Evolutionary conservation across 2,888 invertebrate species (phyloP).

Genomic region (Lithophane ornitopus): DNA sequence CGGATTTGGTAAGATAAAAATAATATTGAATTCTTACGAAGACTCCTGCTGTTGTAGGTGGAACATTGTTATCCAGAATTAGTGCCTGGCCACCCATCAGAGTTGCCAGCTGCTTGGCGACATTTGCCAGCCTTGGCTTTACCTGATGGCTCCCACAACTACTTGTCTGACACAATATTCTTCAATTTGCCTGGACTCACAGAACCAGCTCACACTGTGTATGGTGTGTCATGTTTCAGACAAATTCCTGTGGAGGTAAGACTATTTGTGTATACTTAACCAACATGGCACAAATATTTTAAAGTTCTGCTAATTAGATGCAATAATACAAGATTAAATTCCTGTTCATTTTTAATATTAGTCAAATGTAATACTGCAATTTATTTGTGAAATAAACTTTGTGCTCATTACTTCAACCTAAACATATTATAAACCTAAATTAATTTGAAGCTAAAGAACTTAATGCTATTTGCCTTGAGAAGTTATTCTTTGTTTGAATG

Average conservation of each 20-base stretch:
- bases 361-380: background rate
- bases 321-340: background rate
- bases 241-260: constrained; percentile 98
- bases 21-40: background rate
- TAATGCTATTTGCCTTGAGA: constrained; percentile 19
- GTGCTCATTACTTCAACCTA: background rate
- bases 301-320: background rate
- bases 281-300: background rate
- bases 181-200: constrained; percentile 98
- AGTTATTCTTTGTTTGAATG: constrained; percentile 17
- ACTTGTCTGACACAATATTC: constrained; percentile 97
- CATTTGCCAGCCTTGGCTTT: constrained; percentile 98
- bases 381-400: background rate
- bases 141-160: constrained; percentile 99
- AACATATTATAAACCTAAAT: background rate
- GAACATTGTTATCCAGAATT: constrained; percentile 98
- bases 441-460: constrained; percentile 12
- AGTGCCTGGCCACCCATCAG: constrained; percentile 93
- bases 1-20: background rate
- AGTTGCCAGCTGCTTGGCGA: constrained; percentile 98
- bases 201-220: constrained; percentile 96
- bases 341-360: background rate
- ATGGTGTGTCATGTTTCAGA: constrained; percentile 99
- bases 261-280: constrained; percentile 8
- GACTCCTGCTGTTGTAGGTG: constrained; percentile 89